Evolutionary conservation across 92 coral and sea anemone genomes (phyloP).

Genomic region (Ricordea florida): DNA sequence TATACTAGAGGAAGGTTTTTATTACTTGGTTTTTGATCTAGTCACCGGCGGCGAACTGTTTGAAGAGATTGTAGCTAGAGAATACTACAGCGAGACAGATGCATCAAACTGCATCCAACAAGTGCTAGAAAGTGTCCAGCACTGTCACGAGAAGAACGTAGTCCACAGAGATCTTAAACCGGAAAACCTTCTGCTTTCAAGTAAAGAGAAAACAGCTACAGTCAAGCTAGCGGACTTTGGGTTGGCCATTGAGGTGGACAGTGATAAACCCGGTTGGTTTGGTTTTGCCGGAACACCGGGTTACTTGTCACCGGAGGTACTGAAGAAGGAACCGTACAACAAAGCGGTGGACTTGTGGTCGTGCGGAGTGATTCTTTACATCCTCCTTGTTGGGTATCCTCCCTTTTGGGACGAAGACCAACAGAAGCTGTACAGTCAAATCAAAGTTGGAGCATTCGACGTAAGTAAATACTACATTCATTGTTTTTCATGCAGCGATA

Average conservation of each 20-base stretch:
- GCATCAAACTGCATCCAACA: constrained; percentile 98
- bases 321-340: constrained; percentile 93
- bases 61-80: constrained; percentile 98
- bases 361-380: constrained; percentile 94
- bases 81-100: constrained; percentile 96
- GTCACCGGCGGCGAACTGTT: constrained; percentile 98
- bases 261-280: constrained; percentile 78
- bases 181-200: constrained; percentile 93
- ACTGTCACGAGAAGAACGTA: constrained; percentile 78
- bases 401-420: constrained; percentile 99
- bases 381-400: constrained; percentile 95
- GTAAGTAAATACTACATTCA: constrained; percentile 66
- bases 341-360: constrained; percentile 96
- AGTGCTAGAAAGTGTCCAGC: constrained; percentile 90
- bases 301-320: constrained; percentile 94
- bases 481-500: background rate
- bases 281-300: constrained; percentile 99
- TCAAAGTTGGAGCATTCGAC: constrained; percentile 87
- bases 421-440: constrained; percentile 89
- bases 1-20: constrained; percentile 70
- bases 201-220: constrained; percentile 87
- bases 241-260: constrained; percentile 93
- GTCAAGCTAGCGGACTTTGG: constrained; percentile 98
- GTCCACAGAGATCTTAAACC: constrained; percentile 98
- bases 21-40: constrained; percentile 89